Evolutionary conservation across 2,888 invertebrate species (phyloP).

Genomic region (Pachymerium ferrugineum): DNA sequence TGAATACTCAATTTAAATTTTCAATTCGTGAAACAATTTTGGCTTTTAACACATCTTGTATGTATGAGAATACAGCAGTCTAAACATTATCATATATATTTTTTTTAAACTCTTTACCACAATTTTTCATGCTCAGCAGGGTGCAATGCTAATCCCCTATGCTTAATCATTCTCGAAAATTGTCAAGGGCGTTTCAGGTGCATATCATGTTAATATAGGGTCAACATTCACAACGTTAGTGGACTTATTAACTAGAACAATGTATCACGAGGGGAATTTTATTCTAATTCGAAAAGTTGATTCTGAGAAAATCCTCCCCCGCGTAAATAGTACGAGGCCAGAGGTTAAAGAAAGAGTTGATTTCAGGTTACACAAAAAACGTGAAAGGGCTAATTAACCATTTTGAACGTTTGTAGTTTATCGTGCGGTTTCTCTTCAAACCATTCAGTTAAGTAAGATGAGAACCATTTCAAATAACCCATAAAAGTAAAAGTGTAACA

Average conservation of each 20-base stretch:
- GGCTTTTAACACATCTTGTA: no score
- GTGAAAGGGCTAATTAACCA: background rate
- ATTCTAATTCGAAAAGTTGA: background rate
- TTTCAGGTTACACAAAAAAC: background rate
- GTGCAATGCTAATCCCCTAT: no score
- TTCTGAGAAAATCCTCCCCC: background rate
- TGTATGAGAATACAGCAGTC: no score
- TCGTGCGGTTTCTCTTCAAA: background rate
- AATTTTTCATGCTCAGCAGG: no score
- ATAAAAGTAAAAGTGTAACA: background rate
- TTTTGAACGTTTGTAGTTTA: background rate
- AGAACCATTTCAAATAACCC: no score
- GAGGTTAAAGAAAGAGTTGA: background rate
- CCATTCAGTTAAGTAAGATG: no score
- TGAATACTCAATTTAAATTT: no score
- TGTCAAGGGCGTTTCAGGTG: background rate
- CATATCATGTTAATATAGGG: background rate
- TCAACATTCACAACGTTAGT: background rate
- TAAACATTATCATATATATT: no score
- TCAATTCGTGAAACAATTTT: no score
- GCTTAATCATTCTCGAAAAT: no score
- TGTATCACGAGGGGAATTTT: background rate
- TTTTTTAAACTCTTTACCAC: no score
- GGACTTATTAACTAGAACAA: slow-evolving; percentile 12
- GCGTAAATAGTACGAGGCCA: background rate